Evolutionary conservation across 2,113 vertebrate species (phyloP).

Genomic region (Eidolon helvum): DNA sequence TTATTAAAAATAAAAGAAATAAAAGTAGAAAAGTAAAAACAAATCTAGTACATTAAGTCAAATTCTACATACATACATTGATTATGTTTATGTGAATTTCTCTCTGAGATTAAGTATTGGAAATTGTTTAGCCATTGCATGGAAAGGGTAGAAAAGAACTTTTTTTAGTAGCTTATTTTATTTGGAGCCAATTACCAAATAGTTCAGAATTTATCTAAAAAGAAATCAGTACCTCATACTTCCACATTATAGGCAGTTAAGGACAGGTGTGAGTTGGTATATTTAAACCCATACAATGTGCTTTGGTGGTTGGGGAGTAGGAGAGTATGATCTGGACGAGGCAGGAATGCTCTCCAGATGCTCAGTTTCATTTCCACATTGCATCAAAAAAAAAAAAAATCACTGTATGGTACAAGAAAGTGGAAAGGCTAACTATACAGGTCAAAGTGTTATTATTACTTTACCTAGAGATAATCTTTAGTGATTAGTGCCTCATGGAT

Average conservation of each 20-base stretch:
- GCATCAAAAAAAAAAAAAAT: neutral
- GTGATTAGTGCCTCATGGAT: conserved; percentile 28
- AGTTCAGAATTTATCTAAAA: conserved; percentile 11
- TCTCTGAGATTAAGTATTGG: neutral
- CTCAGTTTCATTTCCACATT: conserved; percentile 73
- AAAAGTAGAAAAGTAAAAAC: neutral
- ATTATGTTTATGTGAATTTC: neutral
- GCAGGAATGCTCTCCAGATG: conserved; percentile 74
- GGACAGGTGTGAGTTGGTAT: neutral
- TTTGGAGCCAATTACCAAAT: neutral
- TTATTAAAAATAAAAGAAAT: neutral
- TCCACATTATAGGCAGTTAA: neutral
- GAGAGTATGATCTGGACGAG: conserved; percentile 36
- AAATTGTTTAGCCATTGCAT: neutral
- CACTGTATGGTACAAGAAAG: neutral
- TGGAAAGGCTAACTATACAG: neutral
- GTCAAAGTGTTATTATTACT: conserved; percentile 15
- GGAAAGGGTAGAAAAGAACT: neutral
- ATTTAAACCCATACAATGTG: conserved; percentile 57
- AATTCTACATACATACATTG: neutral
- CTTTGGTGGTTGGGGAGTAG: conserved; percentile 54
- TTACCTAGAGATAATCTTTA: neutral
- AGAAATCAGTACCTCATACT: neutral
- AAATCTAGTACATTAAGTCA: neutral
- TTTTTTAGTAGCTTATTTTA: neutral